Evolutionary conservation across 2,888 invertebrate genomes (phyloP).

Genomic region (Pyrgus malvae): DNA sequence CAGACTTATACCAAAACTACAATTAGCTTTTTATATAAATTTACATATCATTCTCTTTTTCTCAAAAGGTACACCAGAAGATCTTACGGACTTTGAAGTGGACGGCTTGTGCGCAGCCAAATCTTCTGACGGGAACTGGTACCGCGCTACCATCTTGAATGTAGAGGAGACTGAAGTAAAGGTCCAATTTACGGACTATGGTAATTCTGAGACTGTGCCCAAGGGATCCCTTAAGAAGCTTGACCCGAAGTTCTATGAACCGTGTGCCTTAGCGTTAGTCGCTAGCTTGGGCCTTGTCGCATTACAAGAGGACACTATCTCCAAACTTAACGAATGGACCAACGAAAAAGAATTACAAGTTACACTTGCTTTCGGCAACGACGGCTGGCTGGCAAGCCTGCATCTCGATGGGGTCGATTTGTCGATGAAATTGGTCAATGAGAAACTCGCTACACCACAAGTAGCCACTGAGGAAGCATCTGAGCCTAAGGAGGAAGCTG

Average conservation of each 20-base stretch:
- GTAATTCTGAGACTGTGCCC: constrained; percentile 83
- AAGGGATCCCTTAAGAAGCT: constrained; percentile 69
- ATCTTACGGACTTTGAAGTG: constrained; percentile 64
- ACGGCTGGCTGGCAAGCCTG: constrained; percentile 81
- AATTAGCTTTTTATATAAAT: no score
- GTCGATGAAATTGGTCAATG: constrained; percentile 70
- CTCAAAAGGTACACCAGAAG: constrained; percentile 66
- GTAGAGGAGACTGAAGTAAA: constrained; percentile 65
- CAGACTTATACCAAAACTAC: no score
- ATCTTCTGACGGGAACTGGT: constrained; percentile 86
- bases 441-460: constrained; percentile 62
- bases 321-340: constrained; percentile 64
- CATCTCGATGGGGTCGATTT: constrained; percentile 75
- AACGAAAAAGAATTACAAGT: constrained; percentile 78
- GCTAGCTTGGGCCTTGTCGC: constrained; percentile 64
- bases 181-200: constrained; percentile 86
- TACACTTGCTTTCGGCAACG: constrained; percentile 73
- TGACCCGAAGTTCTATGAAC: constrained; percentile 70
- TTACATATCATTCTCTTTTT: no score
- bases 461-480: constrained; percentile 42
- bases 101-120: constrained; percentile 84
- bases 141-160: constrained; percentile 82
- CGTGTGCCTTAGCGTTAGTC: constrained; percentile 62
- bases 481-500: constrained; percentile 43
- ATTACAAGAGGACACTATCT: constrained; percentile 60